These are phyloP conservation scores for Alviniconcha marisindica DNA, from an alignment of 1,140 invertebrate species.

Conservation along the genomic window DNA sequence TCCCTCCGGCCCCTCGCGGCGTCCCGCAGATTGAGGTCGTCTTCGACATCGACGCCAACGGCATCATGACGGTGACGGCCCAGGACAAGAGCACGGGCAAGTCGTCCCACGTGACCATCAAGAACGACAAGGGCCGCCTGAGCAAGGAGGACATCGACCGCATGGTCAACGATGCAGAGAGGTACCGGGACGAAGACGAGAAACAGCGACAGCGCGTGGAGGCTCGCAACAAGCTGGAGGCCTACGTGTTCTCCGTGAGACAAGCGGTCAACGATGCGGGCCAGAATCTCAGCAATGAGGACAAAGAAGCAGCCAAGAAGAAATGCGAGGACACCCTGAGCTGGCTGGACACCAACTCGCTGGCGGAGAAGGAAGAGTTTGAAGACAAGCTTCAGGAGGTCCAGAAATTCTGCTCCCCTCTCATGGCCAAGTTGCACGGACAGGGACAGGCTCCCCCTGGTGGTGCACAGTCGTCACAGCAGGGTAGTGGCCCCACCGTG, in stretches of 20 bases:
- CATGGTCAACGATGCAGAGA: conserved; percentile 97
- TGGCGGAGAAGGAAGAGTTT: conserved; percentile 73
- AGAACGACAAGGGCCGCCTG: conserved; percentile 90
- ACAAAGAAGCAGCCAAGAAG: conserved; percentile 89
- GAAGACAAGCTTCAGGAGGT: conserved; percentile 71
- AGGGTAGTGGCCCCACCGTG: conserved; percentile 58
- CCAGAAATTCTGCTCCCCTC: conserved; percentile 73
- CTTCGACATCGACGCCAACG: conserved; percentile 81
- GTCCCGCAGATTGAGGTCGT: conserved; percentile 83
- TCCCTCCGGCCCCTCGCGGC: conserved; percentile 93
- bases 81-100: conserved; percentile 83
- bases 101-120: conserved; percentile 89
- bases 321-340: conserved; percentile 95
- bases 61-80: conserved; percentile 75
- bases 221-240: conserved; percentile 83
- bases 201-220: conserved; percentile 89
- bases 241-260: conserved; percentile 88
- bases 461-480: neutral
- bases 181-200: conserved; percentile 91
- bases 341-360: conserved; percentile 95
- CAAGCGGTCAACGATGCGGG: conserved; percentile 85
- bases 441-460: conserved; percentile 15
- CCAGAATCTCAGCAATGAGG: conserved; percentile 87
- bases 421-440: conserved; percentile 77
- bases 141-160: conserved; percentile 93